Conservation (phyloP, 2,113 vertebrate genomes). For the Ciconia boyciana region DNA sequence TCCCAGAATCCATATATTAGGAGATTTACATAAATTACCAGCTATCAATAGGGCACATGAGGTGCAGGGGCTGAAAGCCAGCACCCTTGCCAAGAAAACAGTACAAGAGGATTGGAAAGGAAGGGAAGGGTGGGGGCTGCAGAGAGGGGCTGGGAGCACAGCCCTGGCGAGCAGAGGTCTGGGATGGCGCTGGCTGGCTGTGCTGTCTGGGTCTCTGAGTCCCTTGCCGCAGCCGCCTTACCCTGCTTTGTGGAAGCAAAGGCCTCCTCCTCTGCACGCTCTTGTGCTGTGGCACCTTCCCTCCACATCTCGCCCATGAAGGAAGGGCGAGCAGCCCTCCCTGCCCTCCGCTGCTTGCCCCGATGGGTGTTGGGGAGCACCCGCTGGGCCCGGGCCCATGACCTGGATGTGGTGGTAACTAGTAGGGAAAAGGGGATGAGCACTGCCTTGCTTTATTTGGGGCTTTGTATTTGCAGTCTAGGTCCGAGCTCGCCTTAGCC, state of each 20-base stretch:
- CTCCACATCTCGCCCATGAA: background rate
- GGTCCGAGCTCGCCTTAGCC: background rate
- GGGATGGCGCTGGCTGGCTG: background rate
- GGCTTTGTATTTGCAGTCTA: background rate
- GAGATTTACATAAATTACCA: conserved; percentile 70
- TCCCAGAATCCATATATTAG: conserved; percentile 69
- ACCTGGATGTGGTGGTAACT: background rate
- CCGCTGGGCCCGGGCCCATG: background rate
- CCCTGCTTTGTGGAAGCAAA: background rate
- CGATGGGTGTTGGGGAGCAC: background rate
- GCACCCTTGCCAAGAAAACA: conserved; percentile 59
- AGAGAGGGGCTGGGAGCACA: background rate
- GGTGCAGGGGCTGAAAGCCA: conserved; percentile 44
- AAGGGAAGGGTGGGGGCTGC: background rate
- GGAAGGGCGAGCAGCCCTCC: background rate
- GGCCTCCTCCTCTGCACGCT: background rate
- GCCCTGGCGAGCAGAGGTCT: background rate
- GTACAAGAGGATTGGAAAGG: conserved; percentile 46
- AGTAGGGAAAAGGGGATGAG: background rate
- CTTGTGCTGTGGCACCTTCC: background rate
- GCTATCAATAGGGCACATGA: conserved; percentile 69
- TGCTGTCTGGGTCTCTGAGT: background rate
- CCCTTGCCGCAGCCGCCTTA: fast-evolving
- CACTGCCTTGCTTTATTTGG: background rate
- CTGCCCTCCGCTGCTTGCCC: background rate